Base-by-base conservation (phyloP, 1,140 invertebrate genomes). In the Ctenoplectra terminalis region DNA sequence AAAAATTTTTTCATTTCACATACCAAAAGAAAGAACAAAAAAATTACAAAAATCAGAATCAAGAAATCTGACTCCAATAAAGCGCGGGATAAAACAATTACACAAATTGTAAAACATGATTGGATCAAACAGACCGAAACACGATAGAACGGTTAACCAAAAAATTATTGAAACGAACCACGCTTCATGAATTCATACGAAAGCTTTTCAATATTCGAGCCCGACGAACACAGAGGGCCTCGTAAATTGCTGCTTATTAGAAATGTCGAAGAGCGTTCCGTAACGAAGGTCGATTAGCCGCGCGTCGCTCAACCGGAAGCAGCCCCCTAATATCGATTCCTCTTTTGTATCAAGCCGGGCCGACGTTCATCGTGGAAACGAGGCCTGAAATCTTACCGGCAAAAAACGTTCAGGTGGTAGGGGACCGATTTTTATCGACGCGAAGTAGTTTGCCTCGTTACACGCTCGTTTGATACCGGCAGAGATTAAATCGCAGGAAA, bases 401-500 rank as follows among this genome's bases (percentile, higher is more conserved):
- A 11, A 56, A n/a, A 23, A 52, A 63, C 9, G 60, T 7, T 37
- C 60, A 11, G 1, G 17, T 4, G 58, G 60, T 15, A 64, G 26
- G 37, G 43, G n/a, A n/a, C 54, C 23, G 50, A 81, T 60, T 71
- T 74, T 50, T 56, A 74, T 80, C 40, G 50, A 74, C n/a, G 43
- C 50, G 8, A 50, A 63, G 67, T n/a, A 63, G 64, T 26, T 79
- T 40, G 54, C 43, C 67, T 61, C 46, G 76, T 72, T 72, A 79
- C 43, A 61, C 20, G 54, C 50, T 46, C 43, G 50, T 37, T 34
- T 43, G 46, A 72, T 31, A 48, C 66, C 34, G 26, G 17, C n/a
- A 7, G 43, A 48, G 85, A 83, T 86, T 75, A 82, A 85, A 86
- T 82, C 71, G 29, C n/a, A 20, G 73, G 61, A 84, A 80, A 86